phyloP scores from a whole-genome alignment of 2,888 invertebrate species.

The Galeopsomyia nigrocyanea region DNA sequence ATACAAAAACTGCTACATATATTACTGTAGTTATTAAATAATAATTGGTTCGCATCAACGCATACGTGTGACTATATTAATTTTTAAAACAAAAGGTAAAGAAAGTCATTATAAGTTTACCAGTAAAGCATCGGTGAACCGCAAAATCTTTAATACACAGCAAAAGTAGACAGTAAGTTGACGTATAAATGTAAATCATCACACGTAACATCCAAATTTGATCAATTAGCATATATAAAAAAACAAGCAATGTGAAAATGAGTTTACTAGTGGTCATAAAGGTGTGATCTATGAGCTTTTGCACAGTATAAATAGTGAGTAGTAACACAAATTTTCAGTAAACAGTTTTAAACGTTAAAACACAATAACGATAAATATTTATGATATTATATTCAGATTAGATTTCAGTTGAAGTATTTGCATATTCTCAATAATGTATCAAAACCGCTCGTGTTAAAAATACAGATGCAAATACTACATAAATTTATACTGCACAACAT shows the following conservation, averaged over 20 bases:
- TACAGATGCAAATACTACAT: too few relatives aligned
- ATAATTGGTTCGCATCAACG: constrained; percentile 30
- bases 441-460: too few relatives aligned
- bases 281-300: constrained; percentile 6
- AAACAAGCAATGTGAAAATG: constrained; percentile 18
- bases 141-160: constrained; percentile 55
- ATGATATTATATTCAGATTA: not conserved
- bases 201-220: constrained; percentile 34
- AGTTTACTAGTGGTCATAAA: not conserved
- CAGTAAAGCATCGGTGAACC: constrained; percentile 19
- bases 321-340: not conserved
- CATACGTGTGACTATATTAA: constrained; percentile 26
- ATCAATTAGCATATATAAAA: constrained; percentile 15
- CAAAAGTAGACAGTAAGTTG: constrained; percentile 64
- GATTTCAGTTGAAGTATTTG: too few relatives aligned
- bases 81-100: constrained; percentile 22
- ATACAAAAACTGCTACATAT: constrained; percentile 32
- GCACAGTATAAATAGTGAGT: constrained; percentile 13
- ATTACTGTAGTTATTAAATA: constrained; percentile 14
- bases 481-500: too few relatives aligned
- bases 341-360: constrained; percentile 1
- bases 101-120: constrained; percentile 20
- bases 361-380: not conserved
- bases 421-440: too few relatives aligned
- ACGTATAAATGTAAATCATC: constrained; percentile 46